These are phyloP conservation scores for Calliopsis andreniformis DNA, from an alignment of 1,140 invertebrate genomes.

Conservation along the genomic window DNA sequence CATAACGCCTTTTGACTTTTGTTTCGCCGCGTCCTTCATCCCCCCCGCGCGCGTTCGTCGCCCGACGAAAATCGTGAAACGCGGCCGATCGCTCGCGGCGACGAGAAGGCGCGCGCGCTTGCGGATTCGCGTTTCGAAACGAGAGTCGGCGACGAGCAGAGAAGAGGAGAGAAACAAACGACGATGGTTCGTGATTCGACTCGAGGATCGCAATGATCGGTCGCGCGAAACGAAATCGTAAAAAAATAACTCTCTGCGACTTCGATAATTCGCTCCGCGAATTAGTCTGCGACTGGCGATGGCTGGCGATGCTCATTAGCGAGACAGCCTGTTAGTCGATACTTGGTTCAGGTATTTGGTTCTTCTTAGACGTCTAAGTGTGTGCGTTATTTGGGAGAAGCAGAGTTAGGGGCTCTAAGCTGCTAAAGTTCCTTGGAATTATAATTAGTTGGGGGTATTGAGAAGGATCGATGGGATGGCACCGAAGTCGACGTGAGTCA, in stretches of 20 bases:
- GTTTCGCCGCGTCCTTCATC: background rate
- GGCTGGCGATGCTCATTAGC: no score
- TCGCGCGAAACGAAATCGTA: background rate
- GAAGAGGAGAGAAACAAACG: background rate
- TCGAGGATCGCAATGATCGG: background rate
- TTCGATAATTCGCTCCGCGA: conserved; percentile 21
- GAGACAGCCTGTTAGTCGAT: background rate
- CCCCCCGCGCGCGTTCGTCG: background rate
- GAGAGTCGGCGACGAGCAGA: background rate
- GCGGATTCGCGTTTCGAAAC: background rate
- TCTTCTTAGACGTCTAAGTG: conserved; percentile 1
- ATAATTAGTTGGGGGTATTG: no score
- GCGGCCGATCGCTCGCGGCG: background rate
- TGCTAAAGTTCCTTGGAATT: no score
- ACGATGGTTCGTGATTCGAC: background rate
- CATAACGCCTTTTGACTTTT: background rate
- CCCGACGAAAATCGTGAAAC: background rate
- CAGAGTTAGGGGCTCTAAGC: background rate
- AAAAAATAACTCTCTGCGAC: conserved; percentile 3
- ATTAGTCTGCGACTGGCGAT: background rate
- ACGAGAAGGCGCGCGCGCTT: background rate
- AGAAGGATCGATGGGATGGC: conserved; percentile 15
- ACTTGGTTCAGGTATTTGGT: background rate
- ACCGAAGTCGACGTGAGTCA: conserved; percentile 6
- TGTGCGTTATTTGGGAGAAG: conserved; percentile 20